These are phyloP conservation scores for Zaprionus ghesquierei DNA, from an alignment of 1,140 invertebrate genomes.

Conservation along the genomic window DNA sequence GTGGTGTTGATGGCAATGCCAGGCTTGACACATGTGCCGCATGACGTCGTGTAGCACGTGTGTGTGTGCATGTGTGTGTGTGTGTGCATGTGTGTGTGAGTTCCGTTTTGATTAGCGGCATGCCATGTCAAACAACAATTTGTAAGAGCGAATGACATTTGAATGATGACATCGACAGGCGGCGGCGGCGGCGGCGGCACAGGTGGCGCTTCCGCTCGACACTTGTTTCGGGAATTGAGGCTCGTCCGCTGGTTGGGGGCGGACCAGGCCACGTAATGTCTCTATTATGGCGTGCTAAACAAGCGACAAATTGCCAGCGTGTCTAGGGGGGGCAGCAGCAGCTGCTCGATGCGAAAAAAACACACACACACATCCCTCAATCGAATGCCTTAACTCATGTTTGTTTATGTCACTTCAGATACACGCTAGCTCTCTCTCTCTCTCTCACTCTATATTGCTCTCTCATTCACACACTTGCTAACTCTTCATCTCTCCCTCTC, in stretches of 20 bases:
- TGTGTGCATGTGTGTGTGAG: conserved; percentile 38
- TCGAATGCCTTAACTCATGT: background rate
- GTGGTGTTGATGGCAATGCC: conserved; percentile 16
- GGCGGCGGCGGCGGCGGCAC: conserved; percentile 30
- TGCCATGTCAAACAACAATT: conserved; percentile 80
- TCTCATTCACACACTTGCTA: background rate
- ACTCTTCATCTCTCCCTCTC: background rate
- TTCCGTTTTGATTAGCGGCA: conserved; percentile 74
- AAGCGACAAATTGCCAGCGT: conserved; percentile 65
- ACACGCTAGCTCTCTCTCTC: background rate
- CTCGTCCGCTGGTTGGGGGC: too few relatives aligned
- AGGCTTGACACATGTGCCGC: conserved; percentile 22
- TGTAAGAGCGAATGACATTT: conserved; percentile 66
- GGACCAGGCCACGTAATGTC: conserved; percentile 32
- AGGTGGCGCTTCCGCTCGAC: conserved; percentile 68
- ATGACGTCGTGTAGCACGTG: background rate
- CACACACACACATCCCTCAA: background rate
- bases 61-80: background rate
- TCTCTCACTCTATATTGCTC: background rate
- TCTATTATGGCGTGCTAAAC: conserved; percentile 74
- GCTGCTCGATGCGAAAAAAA: conserved; percentile 19
- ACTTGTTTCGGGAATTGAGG: conserved; percentile 37
- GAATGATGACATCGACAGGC: conserved; percentile 69
- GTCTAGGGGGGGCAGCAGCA: conserved; percentile 15
- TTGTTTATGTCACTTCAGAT: background rate